Evolutionary conservation across 37 sponge, comb jelly and placozoan genomes (phyloP).

Genomic region (Amphimedon queenslandica): DNA sequence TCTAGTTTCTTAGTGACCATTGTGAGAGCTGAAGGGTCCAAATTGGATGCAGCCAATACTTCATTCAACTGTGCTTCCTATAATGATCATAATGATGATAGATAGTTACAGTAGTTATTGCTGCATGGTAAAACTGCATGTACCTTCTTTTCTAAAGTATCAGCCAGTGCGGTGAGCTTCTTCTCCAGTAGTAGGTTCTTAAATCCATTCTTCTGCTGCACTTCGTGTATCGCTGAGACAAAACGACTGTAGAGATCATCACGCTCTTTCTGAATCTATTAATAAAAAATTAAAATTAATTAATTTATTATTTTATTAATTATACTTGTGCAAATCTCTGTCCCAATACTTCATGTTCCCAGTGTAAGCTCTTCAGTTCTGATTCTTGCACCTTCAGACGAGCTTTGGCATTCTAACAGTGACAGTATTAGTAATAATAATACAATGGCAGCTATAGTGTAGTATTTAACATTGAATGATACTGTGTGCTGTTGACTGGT

Average conservation of each 20-base stretch:
- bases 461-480: neutral
- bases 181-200: slow-evolving; percentile 97
- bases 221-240: slow-evolving; percentile 96
- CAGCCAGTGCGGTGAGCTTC: slow-evolving; percentile 91
- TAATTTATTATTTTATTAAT: neutral
- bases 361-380: slow-evolving; percentile 86
- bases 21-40: slow-evolving; percentile 93
- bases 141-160: slow-evolving; percentile 95
- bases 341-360: slow-evolving; percentile 98
- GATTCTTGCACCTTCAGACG: slow-evolving; percentile 90
- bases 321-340: slow-evolving; percentile 91
- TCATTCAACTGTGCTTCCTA: slow-evolving; percentile 97
- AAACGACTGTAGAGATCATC: slow-evolving; percentile 92
- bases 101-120: neutral
- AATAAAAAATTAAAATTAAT: neutral
- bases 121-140: no score
- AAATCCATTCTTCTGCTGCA: slow-evolving; percentile 95
- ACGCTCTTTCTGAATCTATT: slow-evolving; percentile 84
- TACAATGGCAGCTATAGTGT: neutral
- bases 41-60: slow-evolving; percentile 92
- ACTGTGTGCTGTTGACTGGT: neutral
- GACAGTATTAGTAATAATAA: neutral
- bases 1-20: slow-evolving; percentile 97
- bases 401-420: slow-evolving; percentile 88
- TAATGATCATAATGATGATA: neutral